Percentiles rank a stretch among this genome's conserved stretches.
Evolutionary conservation across 2,888 invertebrate genomes (phyloP).

Genomic region (Platerodrilus igneus): DNA sequence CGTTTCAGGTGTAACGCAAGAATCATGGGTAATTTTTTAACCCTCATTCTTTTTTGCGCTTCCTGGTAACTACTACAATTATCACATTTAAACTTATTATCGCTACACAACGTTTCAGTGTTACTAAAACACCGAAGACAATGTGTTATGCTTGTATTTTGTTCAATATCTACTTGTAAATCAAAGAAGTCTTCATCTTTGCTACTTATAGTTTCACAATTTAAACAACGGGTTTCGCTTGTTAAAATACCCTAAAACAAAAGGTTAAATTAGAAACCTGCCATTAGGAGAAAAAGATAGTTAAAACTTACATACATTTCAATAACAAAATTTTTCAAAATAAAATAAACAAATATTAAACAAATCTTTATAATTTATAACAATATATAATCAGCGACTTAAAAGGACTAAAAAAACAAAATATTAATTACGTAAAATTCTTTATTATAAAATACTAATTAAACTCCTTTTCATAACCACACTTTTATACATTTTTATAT

Average conservation of each 20-base stretch:
- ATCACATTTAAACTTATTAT: slow-evolving; percentile 99
- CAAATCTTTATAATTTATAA: no score
- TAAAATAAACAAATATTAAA: not conserved
- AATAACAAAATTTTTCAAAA: no score
- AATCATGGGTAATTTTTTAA: slow-evolving; percentile 97
- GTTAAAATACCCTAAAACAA: slow-evolving; percentile 78
- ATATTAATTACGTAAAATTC: no score
- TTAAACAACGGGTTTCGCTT: slow-evolving; percentile 97
- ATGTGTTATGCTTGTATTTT: slow-evolving; percentile 98
- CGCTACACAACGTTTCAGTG: slow-evolving; percentile 96
- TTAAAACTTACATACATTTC: no score
- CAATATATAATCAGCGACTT: no score
- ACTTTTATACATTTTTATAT: no score
- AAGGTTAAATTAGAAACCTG: slow-evolving; percentile 1
- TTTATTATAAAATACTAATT: no score
- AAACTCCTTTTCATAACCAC: no score
- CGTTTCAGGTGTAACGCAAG: slow-evolving; percentile 96
- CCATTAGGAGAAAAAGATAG: no score
- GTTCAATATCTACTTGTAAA: slow-evolving; percentile 98
- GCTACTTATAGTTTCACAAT: slow-evolving; percentile 99
- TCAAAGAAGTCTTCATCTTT: slow-evolving; percentile 99
- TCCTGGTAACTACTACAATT: slow-evolving; percentile 99
- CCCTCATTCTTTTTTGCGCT: slow-evolving; percentile 97
- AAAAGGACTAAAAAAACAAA: not conserved
- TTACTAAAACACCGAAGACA: slow-evolving; percentile 97